These are phyloP conservation scores for Pelosia muscerda DNA, from an alignment of 2,888 invertebrate genomes.

Conservation along the genomic window DNA sequence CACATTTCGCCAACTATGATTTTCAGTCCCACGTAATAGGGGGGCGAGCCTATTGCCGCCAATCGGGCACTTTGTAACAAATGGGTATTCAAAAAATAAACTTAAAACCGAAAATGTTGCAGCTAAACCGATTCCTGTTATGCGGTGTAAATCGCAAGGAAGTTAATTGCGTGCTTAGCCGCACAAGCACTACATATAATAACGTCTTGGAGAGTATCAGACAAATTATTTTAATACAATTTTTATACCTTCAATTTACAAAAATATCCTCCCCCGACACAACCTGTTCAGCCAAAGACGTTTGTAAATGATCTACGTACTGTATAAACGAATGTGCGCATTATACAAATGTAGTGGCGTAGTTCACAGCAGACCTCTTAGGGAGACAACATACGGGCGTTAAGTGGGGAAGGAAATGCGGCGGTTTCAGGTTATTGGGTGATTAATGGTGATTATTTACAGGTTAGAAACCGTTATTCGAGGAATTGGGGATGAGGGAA, in stretches of 20 bases:
- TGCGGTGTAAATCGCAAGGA: too few species aligned
- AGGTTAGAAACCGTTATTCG: conserved; percentile 5
- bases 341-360: conserved; percentile 65
- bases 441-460: conserved; percentile 19
- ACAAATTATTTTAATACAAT: neutral
- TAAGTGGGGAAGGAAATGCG: neutral
- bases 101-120: too few species aligned
- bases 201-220: too few species aligned
- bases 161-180: too few species aligned
- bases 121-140: too few species aligned
- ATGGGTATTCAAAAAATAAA: too few species aligned
- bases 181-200: too few species aligned
- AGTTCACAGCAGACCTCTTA: conserved; percentile 62
- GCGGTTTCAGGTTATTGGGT: neutral
- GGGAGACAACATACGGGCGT: conserved; percentile 25
- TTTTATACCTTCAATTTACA: conserved; percentile 1
- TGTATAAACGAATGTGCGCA: conserved; percentile 67
- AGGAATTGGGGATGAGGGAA: neutral
- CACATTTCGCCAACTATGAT: too few species aligned
- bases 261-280: conserved; percentile 6
- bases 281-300: conserved; percentile 32
- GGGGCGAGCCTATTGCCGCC: too few species aligned
- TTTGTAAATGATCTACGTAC: conserved; percentile 55
- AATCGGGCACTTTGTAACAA: too few species aligned
- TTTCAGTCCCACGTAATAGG: too few species aligned